Conservation (phyloP, 2,888 invertebrate genomes). For the Caenorhabditis sp. region DNA sequence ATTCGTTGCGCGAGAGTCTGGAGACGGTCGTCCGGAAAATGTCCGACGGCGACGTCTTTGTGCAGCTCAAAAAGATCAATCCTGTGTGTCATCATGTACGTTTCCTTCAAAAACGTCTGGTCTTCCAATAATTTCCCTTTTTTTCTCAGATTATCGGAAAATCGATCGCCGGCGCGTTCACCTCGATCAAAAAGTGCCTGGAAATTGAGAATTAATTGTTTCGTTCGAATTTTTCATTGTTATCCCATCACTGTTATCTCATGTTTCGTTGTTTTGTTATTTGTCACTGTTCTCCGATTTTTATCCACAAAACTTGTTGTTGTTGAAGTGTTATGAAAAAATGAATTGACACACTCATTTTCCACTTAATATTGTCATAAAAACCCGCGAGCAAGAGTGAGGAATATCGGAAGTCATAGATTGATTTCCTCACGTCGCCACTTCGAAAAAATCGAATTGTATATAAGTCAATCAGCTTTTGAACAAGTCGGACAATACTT, state of each 20-base stretch:
- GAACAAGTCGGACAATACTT: too few species aligned
- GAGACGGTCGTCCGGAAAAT: constrained; percentile 26
- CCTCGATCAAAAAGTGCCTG: constrained; percentile 29
- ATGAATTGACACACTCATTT: too few species aligned
- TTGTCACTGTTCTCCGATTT: background rate
- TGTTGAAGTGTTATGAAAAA: too few species aligned
- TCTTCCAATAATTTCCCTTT: background rate
- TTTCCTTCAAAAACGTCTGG: too few species aligned
- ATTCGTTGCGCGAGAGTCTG: constrained; percentile 17
- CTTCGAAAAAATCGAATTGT: too few species aligned
- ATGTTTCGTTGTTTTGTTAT: background rate
- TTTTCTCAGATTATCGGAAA: constrained; percentile 43
- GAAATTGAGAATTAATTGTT: constrained; percentile 29
- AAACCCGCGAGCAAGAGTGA: too few species aligned
- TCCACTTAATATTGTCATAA: too few species aligned
- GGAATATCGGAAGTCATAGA: too few species aligned
- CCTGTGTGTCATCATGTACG: constrained; percentile 46
- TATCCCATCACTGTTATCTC: background rate
- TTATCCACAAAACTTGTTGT: background rate
- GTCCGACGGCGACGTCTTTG: constrained; percentile 22
- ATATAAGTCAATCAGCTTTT: too few species aligned
- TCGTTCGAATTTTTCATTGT: constrained; percentile 8
- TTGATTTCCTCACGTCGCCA: too few species aligned
- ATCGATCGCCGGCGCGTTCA: constrained; percentile 29
- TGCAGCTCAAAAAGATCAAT: constrained; percentile 52